Base-by-base conservation (phyloP, 2,797 vertebrate species). In the Sarcoramphus papa region DNA sequence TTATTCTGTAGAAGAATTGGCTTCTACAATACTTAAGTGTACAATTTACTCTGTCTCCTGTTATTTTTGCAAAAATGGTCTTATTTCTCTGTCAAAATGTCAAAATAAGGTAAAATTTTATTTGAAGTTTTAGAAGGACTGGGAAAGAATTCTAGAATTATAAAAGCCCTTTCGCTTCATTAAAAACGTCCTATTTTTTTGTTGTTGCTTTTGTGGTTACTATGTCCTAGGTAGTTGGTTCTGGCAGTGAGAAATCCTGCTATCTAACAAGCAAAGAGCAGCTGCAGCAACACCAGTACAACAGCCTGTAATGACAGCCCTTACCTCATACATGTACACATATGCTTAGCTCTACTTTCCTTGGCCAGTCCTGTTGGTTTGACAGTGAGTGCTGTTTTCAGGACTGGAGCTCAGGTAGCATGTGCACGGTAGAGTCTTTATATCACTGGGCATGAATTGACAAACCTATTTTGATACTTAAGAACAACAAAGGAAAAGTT, bases 61-160 rank as follows among this genome's bases (percentile, higher is more conserved):
- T 33, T 83, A 24, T 64, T 76, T 92, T 87, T 88, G 28, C 2
- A 56, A 89, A 87, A 92, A 22, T 8, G 28, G 14, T 74, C 41
- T 83, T 72, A 70, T 60, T 95, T 88, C n/a, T 87, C 68, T 90
- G 56, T 72, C 85, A 90, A 87, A 94, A 90, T 62, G 20, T 76
- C 62, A 85, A 87, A 86, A 89, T 35, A 5, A 79, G 10, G 25
- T 28, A 62, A 87, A 78, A 68, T 67, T 80, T 80, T 85, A 68
- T 78, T 50, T 77, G 31, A 85, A 81, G 28, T 91, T 93, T 85
- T n/a, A 87, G 51, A 91, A 87, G 28, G 57, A 57, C 33, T 62
- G 80, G 23, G 14, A 62, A 92, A 83, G 24, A 57, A 15, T 80
- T 80, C 9, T 77, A 31, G 37, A 88, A 83, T 74, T 68, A 85